A percentile compares a stretch with the other conserved stretches of the same genome.
Conservation (phyloP, 2,113 vertebrate genomes). For the Geococcyx californianus region DNA sequence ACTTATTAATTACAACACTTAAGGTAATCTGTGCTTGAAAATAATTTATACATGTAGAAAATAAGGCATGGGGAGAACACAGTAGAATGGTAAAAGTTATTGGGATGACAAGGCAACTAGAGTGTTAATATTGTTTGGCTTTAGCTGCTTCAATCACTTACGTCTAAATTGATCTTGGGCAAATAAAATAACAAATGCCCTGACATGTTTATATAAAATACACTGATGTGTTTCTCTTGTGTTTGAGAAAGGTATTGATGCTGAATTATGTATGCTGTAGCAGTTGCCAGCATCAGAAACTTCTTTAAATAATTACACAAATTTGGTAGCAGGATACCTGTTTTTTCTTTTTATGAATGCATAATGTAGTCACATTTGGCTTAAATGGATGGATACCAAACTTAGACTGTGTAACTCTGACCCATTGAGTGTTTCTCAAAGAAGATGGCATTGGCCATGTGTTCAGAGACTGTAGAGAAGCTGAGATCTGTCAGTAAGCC, state of each 20-base stretch:
- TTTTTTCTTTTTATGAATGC: conserved; percentile 24
- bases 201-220: conserved; percentile 31
- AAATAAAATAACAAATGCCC: conserved; percentile 38
- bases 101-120: neutral
- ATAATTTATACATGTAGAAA: neutral
- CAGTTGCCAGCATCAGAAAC: conserved; percentile 30
- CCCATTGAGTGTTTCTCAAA: neutral
- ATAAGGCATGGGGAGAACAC: neutral
- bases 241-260: neutral
- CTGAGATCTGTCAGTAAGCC: neutral
- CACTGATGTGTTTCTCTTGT: conserved; percentile 38
- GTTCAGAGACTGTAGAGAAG: neutral
- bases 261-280: conserved; percentile 1
- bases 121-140: conserved; percentile 33
- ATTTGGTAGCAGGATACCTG: neutral
- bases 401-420: neutral
- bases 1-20: neutral
- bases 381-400: conserved; percentile 4
- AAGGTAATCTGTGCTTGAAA: neutral
- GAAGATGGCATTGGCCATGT: neutral
- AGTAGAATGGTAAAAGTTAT: neutral
- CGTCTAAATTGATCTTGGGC: neutral
- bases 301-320: conserved; percentile 42
- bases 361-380: neutral
- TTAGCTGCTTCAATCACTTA: conserved; percentile 3